phyloP scores from a whole-genome alignment of 2,113 vertebrate species.

The Passer montanus region DNA sequence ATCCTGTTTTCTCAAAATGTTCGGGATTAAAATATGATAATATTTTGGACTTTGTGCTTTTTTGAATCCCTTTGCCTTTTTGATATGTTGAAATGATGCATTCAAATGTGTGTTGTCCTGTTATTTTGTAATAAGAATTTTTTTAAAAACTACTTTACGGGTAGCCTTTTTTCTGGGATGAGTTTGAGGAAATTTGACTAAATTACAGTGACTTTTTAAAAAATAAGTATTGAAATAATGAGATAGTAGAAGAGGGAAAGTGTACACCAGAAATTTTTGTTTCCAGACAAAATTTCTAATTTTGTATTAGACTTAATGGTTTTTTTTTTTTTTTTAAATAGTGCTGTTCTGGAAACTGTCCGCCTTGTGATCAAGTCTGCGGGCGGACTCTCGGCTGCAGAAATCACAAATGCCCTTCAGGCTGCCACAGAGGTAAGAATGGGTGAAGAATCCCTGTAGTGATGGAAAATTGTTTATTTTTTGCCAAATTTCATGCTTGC shows the following conservation, averaged over 20 bases:
- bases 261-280: neutral
- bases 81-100: neutral
- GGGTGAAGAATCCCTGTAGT: neutral
- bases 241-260: neutral
- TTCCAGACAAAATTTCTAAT: neutral
- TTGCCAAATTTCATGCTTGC: neutral
- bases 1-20: neutral
- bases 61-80: neutral
- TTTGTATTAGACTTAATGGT: neutral
- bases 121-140: neutral
- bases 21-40: neutral
- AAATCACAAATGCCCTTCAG: slow-evolving; percentile 96
- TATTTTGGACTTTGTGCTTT: neutral
- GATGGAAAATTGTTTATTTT: neutral
- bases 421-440: slow-evolving; percentile 92
- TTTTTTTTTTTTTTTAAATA: neutral
- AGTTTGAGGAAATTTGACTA: neutral
- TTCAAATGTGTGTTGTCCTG: neutral
- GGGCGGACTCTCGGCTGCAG: slow-evolving; percentile 89
- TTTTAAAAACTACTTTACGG: neutral
- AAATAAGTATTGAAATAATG: neutral
- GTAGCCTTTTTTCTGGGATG: neutral
- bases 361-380: slow-evolving; percentile 91
- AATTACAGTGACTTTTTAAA: neutral
- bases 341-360: slow-evolving; percentile 97